Conservation (phyloP, 2,888 invertebrate species). For the Pegoplata infirma region DNA sequence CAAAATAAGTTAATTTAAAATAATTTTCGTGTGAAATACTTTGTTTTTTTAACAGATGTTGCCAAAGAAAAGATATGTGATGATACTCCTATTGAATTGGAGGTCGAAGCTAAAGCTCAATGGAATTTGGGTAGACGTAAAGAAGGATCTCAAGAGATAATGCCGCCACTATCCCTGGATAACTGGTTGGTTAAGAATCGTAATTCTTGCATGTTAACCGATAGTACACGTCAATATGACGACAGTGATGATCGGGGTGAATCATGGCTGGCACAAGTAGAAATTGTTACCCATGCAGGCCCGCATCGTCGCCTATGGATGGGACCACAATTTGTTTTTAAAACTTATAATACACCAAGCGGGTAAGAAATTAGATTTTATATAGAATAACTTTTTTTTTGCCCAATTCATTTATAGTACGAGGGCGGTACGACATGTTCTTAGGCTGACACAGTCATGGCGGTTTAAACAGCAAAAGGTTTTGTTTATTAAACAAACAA, state of each 20-base stretch:
- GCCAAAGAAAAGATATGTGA: conserved; percentile 92
- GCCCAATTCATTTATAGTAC: no score
- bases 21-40: not conserved
- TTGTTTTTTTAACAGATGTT: conserved; percentile 79
- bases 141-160: conserved; percentile 81
- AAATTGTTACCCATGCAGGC: conserved; percentile 97
- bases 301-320: conserved; percentile 98
- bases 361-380: conserved; percentile 80
- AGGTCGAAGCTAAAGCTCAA: conserved; percentile 91
- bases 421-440: no score
- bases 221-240: conserved; percentile 73
- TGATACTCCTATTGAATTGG: conserved; percentile 91
- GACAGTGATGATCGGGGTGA: conserved; percentile 81
- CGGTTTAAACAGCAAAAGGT: no score
- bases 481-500: conserved; percentile 2
- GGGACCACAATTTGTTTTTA: conserved; percentile 99
- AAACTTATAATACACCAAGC: conserved; percentile 89
- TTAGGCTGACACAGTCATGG: no score
- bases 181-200: conserved; percentile 82
- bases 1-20: not conserved
- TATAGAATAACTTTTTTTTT: not conserved
- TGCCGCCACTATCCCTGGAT: conserved; percentile 86
- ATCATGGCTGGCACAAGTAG: conserved; percentile 97
- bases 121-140: conserved; percentile 88
- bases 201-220: conserved; percentile 72